A percentile compares a stretch with the other conserved stretches of the same genome.
These are phyloP conservation scores for Sinocyclocheilus grahami DNA, from an alignment of 2,113 vertebrate species.

Conservation along the genomic window DNA sequence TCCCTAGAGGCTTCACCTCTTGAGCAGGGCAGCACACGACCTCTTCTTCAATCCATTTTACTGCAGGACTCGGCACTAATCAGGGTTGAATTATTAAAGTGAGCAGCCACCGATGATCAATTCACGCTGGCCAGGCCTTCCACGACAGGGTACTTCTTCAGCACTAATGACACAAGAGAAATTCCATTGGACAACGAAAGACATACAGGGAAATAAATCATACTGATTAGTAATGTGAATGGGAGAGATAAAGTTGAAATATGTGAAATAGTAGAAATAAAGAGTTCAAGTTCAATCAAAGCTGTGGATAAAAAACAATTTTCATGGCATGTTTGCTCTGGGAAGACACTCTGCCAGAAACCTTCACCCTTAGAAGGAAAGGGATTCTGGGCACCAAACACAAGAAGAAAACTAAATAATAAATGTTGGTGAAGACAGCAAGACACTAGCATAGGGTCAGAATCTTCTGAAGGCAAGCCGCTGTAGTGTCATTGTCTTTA, in stretches of 20 bases:
- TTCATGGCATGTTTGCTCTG: conserved; percentile 10
- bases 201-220: conserved; percentile 18
- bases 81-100: conserved; percentile 82
- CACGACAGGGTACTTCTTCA: conserved; percentile 65
- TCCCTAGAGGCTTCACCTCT: conserved; percentile 89
- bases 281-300: conserved; percentile 36
- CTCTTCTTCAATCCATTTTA: conserved; percentile 79
- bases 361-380: conserved; percentile 39
- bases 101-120: conserved; percentile 79
- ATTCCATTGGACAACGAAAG: conserved; percentile 70
- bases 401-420: conserved; percentile 57
- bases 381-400: conserved; percentile 35
- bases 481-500: conserved; percentile 45
- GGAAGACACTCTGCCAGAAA: conserved; percentile 44
- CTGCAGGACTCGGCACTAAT: conserved; percentile 77
- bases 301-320: conserved; percentile 27
- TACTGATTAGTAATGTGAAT: not conserved
- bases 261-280: conserved; percentile 61
- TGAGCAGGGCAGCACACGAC: conserved; percentile 75
- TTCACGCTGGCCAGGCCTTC: conserved; percentile 68
- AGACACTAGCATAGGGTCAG: conserved; percentile 47
- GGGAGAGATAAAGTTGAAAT: conserved; percentile 78
- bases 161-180: conserved; percentile 73
- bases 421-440: conserved; percentile 47
- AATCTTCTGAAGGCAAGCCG: conserved; percentile 41